phyloP scores from a whole-genome alignment of 2,888 invertebrate genomes.

The Pachymerium ferrugineum region DNA sequence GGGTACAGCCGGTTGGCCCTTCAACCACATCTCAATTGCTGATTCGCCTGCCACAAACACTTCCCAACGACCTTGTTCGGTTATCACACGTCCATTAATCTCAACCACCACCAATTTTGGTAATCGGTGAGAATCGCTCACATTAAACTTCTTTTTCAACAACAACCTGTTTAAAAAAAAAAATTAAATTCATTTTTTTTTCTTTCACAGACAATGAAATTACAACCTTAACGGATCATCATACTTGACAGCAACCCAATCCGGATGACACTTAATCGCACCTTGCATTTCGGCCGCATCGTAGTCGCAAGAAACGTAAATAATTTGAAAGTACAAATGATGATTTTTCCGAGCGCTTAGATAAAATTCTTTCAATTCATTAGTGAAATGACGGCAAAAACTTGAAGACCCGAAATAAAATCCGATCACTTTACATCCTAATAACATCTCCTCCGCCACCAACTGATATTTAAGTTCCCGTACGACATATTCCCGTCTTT shows the following conservation, averaged over 20 bases:
- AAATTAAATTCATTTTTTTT: background rate
- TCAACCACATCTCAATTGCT: background rate
- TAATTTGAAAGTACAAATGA: background rate
- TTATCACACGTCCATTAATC: background rate
- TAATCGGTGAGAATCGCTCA: background rate
- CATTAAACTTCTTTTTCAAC: background rate
- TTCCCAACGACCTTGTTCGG: background rate
- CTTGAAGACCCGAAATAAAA: too few relatives aligned
- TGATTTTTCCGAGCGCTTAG: background rate
- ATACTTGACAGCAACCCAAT: background rate
- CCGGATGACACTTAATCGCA: background rate
- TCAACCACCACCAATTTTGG: background rate
- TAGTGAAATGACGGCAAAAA: too few relatives aligned
- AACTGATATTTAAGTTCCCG: too few relatives aligned
- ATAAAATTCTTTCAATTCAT: background rate
- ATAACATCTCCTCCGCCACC: too few relatives aligned
- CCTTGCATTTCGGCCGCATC: background rate
- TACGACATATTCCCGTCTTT: too few relatives aligned
- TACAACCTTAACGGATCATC: too few relatives aligned
- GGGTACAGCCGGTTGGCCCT: background rate
- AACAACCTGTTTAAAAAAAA: background rate
- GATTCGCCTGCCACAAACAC: background rate
- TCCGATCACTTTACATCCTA: too few relatives aligned
- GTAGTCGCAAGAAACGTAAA: background rate
- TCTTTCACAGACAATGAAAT: too few relatives aligned